Conservation (phyloP, 2,888 invertebrate species). For the Malachius bipustulatus region DNA sequence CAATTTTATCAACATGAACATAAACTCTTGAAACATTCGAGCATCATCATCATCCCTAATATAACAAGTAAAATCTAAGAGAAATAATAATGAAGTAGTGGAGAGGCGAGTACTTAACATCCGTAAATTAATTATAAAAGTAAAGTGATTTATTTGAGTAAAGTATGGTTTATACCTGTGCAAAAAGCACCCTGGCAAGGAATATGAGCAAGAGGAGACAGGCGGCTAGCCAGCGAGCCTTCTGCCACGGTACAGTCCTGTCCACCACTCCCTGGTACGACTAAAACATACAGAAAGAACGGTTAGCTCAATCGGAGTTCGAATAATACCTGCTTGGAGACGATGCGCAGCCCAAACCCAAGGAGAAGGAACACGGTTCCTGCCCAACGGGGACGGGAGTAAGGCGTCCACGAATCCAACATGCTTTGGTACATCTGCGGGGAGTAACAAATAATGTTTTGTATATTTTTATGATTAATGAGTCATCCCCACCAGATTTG, state of each 20-base stretch:
- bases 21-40: no score
- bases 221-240: constrained; percentile 35
- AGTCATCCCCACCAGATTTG: no score
- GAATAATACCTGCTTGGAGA: constrained; percentile 71
- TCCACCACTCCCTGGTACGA: constrained; percentile 41
- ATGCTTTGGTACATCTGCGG: constrained; percentile 71
- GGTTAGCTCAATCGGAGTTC: no score
- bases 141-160: no score
- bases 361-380: constrained; percentile 57
- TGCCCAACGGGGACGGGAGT: constrained; percentile 67
- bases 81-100: no score
- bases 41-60: no score
- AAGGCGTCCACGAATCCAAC: constrained; percentile 79
- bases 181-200: constrained; percentile 36
- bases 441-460: no score
- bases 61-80: no score
- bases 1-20: no score
- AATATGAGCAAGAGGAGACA: constrained; percentile 34
- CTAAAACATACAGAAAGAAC: constrained; percentile 33
- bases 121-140: no score
- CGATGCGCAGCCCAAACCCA: constrained; percentile 68
- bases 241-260: constrained; percentile 38
- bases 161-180: constrained; percentile 32
- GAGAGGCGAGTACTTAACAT: no score
- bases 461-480: no score